Evolutionary conservation across 2,113 vertebrate species (phyloP), one percentile per base, ranked within the genome.

Genomic region (Mastomys coucha): DNA sequence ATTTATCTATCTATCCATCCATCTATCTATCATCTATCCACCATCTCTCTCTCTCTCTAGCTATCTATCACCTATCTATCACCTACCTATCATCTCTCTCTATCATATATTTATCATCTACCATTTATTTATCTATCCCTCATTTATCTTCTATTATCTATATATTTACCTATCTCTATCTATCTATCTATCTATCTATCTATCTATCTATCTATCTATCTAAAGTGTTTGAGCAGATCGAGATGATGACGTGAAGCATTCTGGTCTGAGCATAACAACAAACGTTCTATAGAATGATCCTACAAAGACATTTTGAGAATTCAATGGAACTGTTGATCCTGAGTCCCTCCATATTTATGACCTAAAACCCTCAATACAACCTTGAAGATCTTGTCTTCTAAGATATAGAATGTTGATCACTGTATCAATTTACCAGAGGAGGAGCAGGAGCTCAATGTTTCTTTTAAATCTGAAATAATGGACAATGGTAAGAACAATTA

Each of bases 351-450:
- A 31, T 99, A 98, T 84, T 98, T 99, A 14, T 99, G 99, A 33
- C 99, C 99, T 39, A 95, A 96, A 76, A 99, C 99, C 1, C 97
- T 99, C 90, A 98, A 99, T n/a, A 99, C 99, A 22, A 84, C 98
- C 39, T 99, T 99, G 24, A 99, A 99, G 33, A 99, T 98, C 49
- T 24, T 97, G 99, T 86, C 17, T 33, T 22, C 98, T 96, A 99
- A 99, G 98, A 98, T 99, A 95, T 99, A 99, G 97, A 99, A 99
- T 93, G 99, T 98, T 0, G 98, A 99, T 69, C 99, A 99, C 98
- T 99, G 99, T 89, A 99, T 99, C 0, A 99, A 99, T 97, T 98
- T 99, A 75, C 99, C 99, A 6, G 99, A 99, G 89, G 99, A 99
- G 51, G 99, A 76, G 26, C 6, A 22, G 19, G 99, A 99, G 99